Evolutionary conservation across 2,888 invertebrate species (phyloP).

Genomic region (Oxyscelio sp.): DNA sequence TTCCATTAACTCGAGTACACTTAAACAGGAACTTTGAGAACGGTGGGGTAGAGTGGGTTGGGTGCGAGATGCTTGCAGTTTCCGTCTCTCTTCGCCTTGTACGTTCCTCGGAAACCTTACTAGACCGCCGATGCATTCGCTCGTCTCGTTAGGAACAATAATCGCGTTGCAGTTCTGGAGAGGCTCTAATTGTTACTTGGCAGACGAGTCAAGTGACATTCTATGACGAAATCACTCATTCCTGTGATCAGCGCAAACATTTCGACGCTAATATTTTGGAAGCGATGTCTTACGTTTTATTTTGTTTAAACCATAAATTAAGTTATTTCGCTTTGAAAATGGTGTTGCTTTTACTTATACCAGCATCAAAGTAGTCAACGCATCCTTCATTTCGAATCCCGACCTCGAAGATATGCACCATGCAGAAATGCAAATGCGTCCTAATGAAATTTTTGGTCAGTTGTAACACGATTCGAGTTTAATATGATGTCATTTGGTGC

Average conservation of each 20-base stretch:
- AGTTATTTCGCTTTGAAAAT: too few relatives aligned
- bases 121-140: conserved; percentile 67
- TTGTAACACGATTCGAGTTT: too few relatives aligned
- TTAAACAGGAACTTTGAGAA: conserved; percentile 79
- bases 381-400: conserved; percentile 24
- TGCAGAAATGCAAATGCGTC: conserved; percentile 38
- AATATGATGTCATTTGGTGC: too few relatives aligned
- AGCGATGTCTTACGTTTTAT: not conserved
- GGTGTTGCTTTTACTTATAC: too few relatives aligned
- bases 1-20: conserved; percentile 82
- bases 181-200: conserved; percentile 82
- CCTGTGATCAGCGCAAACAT: too few relatives aligned
- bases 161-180: conserved; percentile 77
- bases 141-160: conserved; percentile 81
- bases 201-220: conserved; percentile 78
- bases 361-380: too few relatives aligned
- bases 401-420: not conserved
- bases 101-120: conserved; percentile 39
- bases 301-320: not conserved
- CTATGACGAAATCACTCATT: not conserved
- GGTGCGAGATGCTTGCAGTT: conserved; percentile 21
- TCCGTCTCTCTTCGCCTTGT: conserved; percentile 2
- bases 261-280: not conserved
- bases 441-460: conserved; percentile 65
- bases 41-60: conserved; percentile 14